Evolutionary conservation across 2,888 invertebrate genomes (phyloP).

Genomic region (Oscheius sp.): DNA sequence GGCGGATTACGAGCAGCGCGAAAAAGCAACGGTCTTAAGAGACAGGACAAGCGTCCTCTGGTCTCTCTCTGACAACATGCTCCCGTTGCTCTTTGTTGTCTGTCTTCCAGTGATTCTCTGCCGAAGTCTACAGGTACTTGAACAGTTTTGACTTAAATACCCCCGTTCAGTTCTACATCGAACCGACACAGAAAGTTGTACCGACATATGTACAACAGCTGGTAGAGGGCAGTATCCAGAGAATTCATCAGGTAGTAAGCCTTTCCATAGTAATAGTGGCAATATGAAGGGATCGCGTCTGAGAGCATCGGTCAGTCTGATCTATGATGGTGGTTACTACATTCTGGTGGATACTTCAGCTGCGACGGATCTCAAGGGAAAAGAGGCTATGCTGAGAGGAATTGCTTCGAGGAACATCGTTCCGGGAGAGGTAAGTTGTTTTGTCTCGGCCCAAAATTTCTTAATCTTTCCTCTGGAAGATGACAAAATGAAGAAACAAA

Average conservation of each 20-base stretch:
- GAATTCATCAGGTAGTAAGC: slow-evolving; percentile 49
- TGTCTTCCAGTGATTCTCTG: background rate
- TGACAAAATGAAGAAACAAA: no score
- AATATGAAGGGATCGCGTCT: slow-evolving; percentile 51
- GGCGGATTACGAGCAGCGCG: slow-evolving; percentile 21
- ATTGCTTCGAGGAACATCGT: slow-evolving; percentile 48
- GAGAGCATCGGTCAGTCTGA: slow-evolving; percentile 63
- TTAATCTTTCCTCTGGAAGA: no score
- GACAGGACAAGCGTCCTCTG: background rate
- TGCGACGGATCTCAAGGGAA: slow-evolving; percentile 64
- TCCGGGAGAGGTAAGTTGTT: slow-evolving; percentile 47
- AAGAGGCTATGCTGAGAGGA: slow-evolving; percentile 63
- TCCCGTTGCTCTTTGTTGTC: slow-evolving; percentile 1
- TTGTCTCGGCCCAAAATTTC: no score
- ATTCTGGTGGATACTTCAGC: slow-evolving; percentile 68
- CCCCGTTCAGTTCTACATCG: slow-evolving; percentile 51
- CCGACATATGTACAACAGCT: slow-evolving; percentile 61
- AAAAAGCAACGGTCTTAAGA: slow-evolving; percentile 29
- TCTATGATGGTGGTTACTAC: slow-evolving; percentile 65
- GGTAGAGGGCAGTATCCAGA: slow-evolving; percentile 53
- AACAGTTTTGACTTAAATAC: background rate
- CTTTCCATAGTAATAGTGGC: background rate
- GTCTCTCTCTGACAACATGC: slow-evolving; percentile 18
- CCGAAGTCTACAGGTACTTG: slow-evolving; percentile 9
- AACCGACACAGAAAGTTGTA: slow-evolving; percentile 49